Conservation (phyloP, 2,888 invertebrate genomes). For the Drosophila mimica region DNA sequence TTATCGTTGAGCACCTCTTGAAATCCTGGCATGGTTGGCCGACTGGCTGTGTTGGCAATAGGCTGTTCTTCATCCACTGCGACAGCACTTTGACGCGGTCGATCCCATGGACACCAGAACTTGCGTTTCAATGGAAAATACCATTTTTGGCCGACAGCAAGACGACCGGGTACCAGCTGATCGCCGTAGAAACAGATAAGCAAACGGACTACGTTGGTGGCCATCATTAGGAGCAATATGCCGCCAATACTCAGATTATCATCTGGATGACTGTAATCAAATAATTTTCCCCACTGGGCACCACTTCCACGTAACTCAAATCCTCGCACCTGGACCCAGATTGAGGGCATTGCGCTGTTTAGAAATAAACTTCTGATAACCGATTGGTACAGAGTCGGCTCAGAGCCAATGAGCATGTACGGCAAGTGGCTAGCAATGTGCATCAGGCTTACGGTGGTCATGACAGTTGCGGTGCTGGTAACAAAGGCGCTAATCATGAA, state of each 20-base stretch:
- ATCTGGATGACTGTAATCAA: slow-evolving; percentile 87
- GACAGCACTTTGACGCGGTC: slow-evolving; percentile 6
- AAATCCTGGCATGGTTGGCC: not conserved
- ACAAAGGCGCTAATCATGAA: slow-evolving; percentile 92
- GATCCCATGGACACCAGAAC: slow-evolving; percentile 85
- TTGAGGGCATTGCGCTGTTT: slow-evolving; percentile 49
- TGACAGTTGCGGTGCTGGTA: slow-evolving; percentile 90
- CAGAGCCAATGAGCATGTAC: slow-evolving; percentile 79
- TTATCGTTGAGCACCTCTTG: slow-evolving; percentile 77
- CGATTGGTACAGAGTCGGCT: accelerated
- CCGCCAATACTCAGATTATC: slow-evolving; percentile 88
- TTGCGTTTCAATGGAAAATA: slow-evolving; percentile 89
- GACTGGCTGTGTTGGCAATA: not conserved
- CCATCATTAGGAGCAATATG: slow-evolving; percentile 88
- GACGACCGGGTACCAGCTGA: slow-evolving; percentile 92
- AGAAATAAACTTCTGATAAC: slow-evolving; percentile 20
- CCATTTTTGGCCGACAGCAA: slow-evolving; percentile 91
- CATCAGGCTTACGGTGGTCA: slow-evolving; percentile 89
- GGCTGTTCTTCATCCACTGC: not conserved
- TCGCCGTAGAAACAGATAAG: slow-evolving; percentile 92
- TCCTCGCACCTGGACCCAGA: slow-evolving; percentile 26
- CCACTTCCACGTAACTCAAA: slow-evolving; percentile 86
- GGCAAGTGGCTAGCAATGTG: slow-evolving; percentile 91
- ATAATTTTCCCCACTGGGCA: slow-evolving; percentile 85
- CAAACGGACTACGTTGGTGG: slow-evolving; percentile 86